A percentile compares a stretch with the other conserved stretches of the same genome.
These are phyloP conservation scores for Pharmacophagus antenor DNA, from an alignment of 2,888 invertebrate species.

Conservation along the genomic window DNA sequence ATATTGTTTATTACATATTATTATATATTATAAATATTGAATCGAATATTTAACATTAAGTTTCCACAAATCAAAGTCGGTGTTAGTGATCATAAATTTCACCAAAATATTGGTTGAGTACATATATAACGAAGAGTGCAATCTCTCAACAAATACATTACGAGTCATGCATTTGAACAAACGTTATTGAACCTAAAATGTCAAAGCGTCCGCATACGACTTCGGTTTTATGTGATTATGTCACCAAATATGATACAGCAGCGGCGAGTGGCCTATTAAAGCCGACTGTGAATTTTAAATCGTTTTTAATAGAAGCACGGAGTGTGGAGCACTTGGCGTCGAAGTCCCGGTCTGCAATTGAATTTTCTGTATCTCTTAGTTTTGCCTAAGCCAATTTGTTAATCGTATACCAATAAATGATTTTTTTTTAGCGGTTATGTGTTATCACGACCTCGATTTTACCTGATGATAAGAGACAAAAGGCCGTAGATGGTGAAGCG, in stretches of 20 bases:
- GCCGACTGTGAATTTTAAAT: conserved; percentile 79
- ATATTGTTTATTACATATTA: no score
- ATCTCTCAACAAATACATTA: background rate
- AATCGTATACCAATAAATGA: background rate
- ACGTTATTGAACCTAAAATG: conserved; percentile 53
- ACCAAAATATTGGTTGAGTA: no score
- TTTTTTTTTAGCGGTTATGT: no score
- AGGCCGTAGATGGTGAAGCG: no score
- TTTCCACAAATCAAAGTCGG: no score
- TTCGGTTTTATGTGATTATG: conserved; percentile 65
- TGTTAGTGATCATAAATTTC: no score
- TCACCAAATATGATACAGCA: conserved; percentile 64
- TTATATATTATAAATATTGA: no score
- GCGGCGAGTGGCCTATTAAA: conserved; percentile 56
- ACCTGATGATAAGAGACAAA: no score
- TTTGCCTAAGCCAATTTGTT: conserved; percentile 17
- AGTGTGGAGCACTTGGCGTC: conserved; percentile 47
- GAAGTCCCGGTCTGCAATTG: conserved; percentile 60
- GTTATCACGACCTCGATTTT: no score
- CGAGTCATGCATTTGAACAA: conserved; percentile 23
- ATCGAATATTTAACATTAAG: no score
- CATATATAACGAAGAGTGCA: background rate
- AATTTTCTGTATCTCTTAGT: conserved; percentile 47
- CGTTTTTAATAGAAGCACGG: conserved; percentile 68
- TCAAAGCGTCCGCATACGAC: conserved; percentile 63